Evolutionary conservation across 2,797 vertebrate genomes (phyloP).

Genomic region (Morus bassanus): DNA sequence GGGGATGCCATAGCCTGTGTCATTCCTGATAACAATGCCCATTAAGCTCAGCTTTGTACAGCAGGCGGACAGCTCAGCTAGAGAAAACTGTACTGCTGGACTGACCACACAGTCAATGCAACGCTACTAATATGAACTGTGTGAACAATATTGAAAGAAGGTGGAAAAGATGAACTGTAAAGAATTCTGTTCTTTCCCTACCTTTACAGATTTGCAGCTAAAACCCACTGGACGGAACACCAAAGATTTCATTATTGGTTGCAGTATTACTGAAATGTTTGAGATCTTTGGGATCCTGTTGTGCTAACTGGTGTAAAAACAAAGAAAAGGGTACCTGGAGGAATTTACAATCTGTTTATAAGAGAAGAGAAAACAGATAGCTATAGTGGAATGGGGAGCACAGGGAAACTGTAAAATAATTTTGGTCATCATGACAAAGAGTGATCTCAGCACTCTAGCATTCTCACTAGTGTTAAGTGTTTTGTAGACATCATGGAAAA

Average conservation of each 20-base stretch:
- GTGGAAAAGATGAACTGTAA: neutral
- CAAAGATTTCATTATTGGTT: neutral
- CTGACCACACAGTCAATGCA: neutral
- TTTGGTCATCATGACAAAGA: neutral
- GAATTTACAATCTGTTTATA: neutral
- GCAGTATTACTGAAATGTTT: neutral
- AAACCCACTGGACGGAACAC: neutral
- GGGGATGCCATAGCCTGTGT: neutral
- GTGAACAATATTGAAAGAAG: neutral
- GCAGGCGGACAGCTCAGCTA: neutral
- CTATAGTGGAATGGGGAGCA: neutral
- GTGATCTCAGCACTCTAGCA: slow-evolving; percentile 15
- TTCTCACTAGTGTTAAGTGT: neutral
- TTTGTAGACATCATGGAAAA: slow-evolving; percentile 42
- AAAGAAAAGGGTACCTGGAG: neutral
- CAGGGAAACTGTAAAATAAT: neutral
- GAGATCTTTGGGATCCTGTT: neutral
- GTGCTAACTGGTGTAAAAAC: neutral
- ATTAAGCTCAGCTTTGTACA: neutral
- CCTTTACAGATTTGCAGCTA: neutral
- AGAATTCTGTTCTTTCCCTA: neutral
- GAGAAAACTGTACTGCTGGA: neutral
- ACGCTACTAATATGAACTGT: neutral
- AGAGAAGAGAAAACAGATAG: neutral
- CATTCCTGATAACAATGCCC: neutral